These are phyloP conservation scores for Zophobas morio DNA, from an alignment of 1,140 invertebrate species.

Conservation along the genomic window DNA sequence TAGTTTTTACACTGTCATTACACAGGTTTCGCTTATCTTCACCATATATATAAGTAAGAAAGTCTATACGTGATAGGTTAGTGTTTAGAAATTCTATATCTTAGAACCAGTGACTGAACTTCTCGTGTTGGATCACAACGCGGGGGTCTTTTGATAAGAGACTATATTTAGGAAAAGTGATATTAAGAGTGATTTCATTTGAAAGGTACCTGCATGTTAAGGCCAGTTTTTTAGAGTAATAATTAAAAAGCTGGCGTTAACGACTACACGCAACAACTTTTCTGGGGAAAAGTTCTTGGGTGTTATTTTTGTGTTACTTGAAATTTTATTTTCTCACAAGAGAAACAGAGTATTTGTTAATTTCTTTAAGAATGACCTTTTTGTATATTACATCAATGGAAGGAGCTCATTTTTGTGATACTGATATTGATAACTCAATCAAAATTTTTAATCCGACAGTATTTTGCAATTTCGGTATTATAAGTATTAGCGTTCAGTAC, in stretches of 20 bases:
- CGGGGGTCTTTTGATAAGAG: slow-evolving; percentile 20
- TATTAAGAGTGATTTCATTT: slow-evolving; percentile 28
- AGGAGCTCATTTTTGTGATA: slow-evolving; percentile 29
- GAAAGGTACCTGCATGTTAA: slow-evolving; percentile 23
- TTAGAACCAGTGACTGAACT: slow-evolving; percentile 32
- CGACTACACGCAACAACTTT: not conserved
- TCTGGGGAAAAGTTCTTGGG: not conserved
- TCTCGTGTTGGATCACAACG: slow-evolving; percentile 17
- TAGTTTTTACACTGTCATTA: not conserved
- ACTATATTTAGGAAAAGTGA: slow-evolving; percentile 17
- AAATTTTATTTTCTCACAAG: too few species aligned
- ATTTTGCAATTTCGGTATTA: slow-evolving; percentile 32
- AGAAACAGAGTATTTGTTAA: too few species aligned
- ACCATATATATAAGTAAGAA: slow-evolving; percentile 20
- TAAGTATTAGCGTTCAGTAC: slow-evolving; percentile 4
- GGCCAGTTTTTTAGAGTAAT: not conserved
- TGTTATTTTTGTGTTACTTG: not conserved
- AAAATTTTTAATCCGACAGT: slow-evolving; percentile 24
- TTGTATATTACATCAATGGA: not conserved
- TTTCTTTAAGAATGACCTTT: too few species aligned
- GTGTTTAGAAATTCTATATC: slow-evolving; percentile 7
- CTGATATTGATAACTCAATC: slow-evolving; percentile 11
- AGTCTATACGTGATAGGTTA: slow-evolving; percentile 17
- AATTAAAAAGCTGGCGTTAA: not conserved
- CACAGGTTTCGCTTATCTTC: slow-evolving; percentile 4